A percentile compares a stretch with the other conserved stretches of the same genome.
Evolutionary conservation across 2,113 vertebrate species (phyloP).

Genomic region (Psophia crepitans): DNA sequence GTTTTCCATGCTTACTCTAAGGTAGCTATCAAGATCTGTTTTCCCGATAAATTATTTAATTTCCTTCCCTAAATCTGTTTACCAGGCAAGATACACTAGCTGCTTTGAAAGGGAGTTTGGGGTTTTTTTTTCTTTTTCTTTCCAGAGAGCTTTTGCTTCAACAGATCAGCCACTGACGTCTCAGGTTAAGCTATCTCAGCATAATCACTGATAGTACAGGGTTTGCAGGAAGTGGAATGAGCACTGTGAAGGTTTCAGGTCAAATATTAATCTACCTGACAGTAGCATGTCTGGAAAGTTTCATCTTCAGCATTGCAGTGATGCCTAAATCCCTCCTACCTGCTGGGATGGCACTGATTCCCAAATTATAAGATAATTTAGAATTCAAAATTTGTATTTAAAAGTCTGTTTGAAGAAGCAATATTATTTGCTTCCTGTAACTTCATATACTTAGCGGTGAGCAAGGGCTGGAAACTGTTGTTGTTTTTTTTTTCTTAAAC

Average conservation of each 20-base stretch:
- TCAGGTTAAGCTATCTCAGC: conserved; percentile 7
- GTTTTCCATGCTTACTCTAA: not conserved
- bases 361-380: not conserved
- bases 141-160: not conserved
- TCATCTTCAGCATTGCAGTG: conserved; percentile 25
- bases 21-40: not conserved
- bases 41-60: conserved; percentile 27
- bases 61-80: not conserved
- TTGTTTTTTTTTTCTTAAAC: not conserved
- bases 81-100: not conserved
- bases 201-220: not conserved
- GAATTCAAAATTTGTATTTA: not conserved
- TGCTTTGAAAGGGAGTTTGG: not conserved
- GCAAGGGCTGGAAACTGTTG: not conserved
- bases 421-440: not conserved
- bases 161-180: not conserved
- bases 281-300: conserved; percentile 26
- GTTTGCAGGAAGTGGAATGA: not conserved
- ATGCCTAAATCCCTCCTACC: not conserved
- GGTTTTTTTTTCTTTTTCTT: not conserved
- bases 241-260: not conserved
- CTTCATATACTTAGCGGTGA: not conserved
- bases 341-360: not conserved
- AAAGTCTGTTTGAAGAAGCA: not conserved
- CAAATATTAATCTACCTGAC: conserved; percentile 27